Evolutionary conservation across 2,113 vertebrate genomes (phyloP), one percentile per base, ranked within the genome.

Genomic region (Mustela nigripes): DNA sequence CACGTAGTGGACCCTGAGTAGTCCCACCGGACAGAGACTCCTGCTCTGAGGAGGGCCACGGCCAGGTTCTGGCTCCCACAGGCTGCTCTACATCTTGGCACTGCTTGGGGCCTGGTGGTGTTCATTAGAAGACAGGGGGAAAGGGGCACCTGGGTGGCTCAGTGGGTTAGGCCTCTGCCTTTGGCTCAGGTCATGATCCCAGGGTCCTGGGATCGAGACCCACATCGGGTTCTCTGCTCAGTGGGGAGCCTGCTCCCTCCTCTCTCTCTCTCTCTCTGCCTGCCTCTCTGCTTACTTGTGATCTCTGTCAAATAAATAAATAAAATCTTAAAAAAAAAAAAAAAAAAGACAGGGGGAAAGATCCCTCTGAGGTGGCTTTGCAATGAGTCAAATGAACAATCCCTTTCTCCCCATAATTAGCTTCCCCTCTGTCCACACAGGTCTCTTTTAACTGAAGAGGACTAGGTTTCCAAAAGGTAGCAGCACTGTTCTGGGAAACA

Each of bases 381-480:
- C 86, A 42, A 63, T 69, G 7, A n/a, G 33, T 62, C 84, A 28
- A 28, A 5, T 6, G 22, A 62, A 16, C 24, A 15, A 1, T 33
- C 58, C 8, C 0, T 28, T 62, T 82, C 0, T 33, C 16, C 71
- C 56, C 2, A 26, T n/a, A 5, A 4, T 9, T 56, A 28, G 69
- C n/a, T 8, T 82, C 36, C 24, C 14, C 28, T 36, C 50, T 4
- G 42, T 56, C 74, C 45, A 24, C 1, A 9, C 5, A 22, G 56
- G 5, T 9, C 42, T 86, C 71, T 73, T 14, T 26, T 45, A 11
- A 78, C 18, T 18, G 39, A n/a, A 45, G 76, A 21, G 21, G 36
- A 42, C 56, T 71, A 65, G 31, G 79, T n/a, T 94, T 97, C 97
- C 90, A 88, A 96, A 87, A 95, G 94, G 88, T 85, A 92, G 90